These are phyloP conservation scores for Melopsittacus undulatus DNA, from an alignment of 2,797 vertebrate genomes.

Conservation along the genomic window DNA sequence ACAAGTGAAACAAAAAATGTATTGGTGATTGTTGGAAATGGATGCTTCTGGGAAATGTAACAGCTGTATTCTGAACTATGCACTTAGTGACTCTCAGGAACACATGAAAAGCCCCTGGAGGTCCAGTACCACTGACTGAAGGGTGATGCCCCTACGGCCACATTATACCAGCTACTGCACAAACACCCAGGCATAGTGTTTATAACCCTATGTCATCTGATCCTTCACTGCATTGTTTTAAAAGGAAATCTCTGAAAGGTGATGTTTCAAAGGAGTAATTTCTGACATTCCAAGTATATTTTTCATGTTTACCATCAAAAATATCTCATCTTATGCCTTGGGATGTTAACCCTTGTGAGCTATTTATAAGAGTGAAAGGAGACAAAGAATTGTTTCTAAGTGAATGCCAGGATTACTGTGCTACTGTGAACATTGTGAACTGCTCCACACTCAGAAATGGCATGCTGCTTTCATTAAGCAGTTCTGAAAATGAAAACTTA, in stretches of 20 bases:
- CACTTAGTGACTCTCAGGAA: not conserved
- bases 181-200: not conserved
- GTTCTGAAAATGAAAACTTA: not conserved
- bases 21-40: not conserved
- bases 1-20: not conserved
- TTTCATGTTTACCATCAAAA: not conserved
- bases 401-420: not conserved
- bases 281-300: constrained; percentile 28
- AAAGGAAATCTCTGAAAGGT: not conserved
- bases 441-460: not conserved
- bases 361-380: not conserved
- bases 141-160: not conserved
- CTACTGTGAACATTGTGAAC: not conserved
- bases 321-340: not conserved
- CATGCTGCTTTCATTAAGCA: not conserved
- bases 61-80: not conserved
- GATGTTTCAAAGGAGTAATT: not conserved
- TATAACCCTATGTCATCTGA: not conserved
- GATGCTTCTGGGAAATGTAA: not conserved
- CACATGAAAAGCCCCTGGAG: not conserved
- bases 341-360: not conserved
- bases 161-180: not conserved
- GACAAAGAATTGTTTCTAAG: not conserved
- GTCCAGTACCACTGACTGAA: not conserved
- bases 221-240: not conserved